phyloP scores from a whole-genome alignment of 2,113 vertebrate genomes.

The Pseudorasbora parva region DNA sequence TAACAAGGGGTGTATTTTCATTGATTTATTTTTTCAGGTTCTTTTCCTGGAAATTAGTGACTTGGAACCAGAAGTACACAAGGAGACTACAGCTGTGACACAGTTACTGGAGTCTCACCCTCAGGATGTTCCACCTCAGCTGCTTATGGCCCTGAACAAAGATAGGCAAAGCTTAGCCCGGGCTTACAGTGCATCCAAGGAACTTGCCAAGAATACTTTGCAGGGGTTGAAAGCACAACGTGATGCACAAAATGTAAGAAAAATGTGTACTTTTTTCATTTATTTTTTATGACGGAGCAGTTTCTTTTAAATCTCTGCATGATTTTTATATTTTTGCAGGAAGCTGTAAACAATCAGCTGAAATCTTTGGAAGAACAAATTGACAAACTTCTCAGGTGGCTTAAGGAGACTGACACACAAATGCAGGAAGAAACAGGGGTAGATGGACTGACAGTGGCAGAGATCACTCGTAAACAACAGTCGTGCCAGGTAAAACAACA shows the following conservation, averaged over 20 bases:
- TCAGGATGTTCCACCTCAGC: slow-evolving; percentile 86
- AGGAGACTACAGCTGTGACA: slow-evolving; percentile 80
- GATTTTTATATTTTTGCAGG: slow-evolving; percentile 59
- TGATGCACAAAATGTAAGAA: slow-evolving; percentile 80
- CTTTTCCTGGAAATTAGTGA: slow-evolving; percentile 86
- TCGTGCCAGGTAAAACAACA: slow-evolving; percentile 75
- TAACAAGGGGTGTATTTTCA: slow-evolving; percentile 34
- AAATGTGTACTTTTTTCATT: neutral
- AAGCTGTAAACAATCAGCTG: slow-evolving; percentile 70
- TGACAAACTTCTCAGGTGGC: slow-evolving; percentile 79
- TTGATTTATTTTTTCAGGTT: slow-evolving; percentile 69
- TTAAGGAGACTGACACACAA: slow-evolving; percentile 68
- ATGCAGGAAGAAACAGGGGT: slow-evolving; percentile 58
- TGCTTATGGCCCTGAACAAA: slow-evolving; percentile 89
- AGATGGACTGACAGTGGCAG: slow-evolving; percentile 37
- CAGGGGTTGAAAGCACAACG: slow-evolving; percentile 74
- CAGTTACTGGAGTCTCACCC: slow-evolving; percentile 75
- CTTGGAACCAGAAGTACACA: slow-evolving; percentile 80
- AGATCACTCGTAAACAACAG: slow-evolving; percentile 71
- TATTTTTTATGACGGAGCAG: neutral
- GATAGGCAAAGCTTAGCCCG: slow-evolving; percentile 88
- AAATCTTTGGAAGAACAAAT: slow-evolving; percentile 72
- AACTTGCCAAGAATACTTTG: slow-evolving; percentile 75
- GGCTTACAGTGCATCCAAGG: slow-evolving; percentile 79
- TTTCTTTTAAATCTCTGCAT: neutral